A percentile compares a stretch with the other conserved stretches of the same genome.
phyloP scores from a whole-genome alignment of 1,140 invertebrate genomes.

The Daktulosphaira vitifoliae region DNA sequence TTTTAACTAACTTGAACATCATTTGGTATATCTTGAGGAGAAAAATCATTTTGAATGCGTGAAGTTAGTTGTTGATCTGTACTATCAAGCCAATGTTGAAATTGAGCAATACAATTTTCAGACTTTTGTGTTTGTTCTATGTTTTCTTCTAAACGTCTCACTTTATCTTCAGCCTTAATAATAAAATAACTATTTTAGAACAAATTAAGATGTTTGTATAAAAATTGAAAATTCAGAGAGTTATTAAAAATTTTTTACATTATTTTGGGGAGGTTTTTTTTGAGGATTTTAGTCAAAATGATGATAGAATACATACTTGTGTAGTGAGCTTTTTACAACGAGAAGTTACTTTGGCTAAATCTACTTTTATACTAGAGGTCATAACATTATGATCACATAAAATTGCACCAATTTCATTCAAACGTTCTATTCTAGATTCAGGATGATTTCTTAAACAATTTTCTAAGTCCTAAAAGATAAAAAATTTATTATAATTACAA shows the following conservation, averaged over 20 bases:
- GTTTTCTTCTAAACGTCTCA: slow-evolving; percentile 61
- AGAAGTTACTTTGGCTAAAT: slow-evolving; percentile 57
- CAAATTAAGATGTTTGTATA: too few species aligned
- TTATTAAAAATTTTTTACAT: too few species aligned
- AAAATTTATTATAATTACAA: slow-evolving; percentile 8
- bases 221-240: too few species aligned
- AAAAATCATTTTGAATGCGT: slow-evolving; percentile 66
- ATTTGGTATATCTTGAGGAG: slow-evolving; percentile 69
- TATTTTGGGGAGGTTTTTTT: too few species aligned
- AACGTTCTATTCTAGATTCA: slow-evolving; percentile 58
- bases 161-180: slow-evolving; percentile 58
- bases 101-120: slow-evolving; percentile 63
- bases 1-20: slow-evolving; percentile 62
- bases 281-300: too few species aligned
- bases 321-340: slow-evolving; percentile 60
- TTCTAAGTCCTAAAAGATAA: slow-evolving; percentile 63
- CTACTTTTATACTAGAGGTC: slow-evolving; percentile 57
- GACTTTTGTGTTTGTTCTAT: slow-evolving; percentile 69
- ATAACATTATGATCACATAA: slow-evolving; percentile 68
- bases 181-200: neutral
- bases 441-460: slow-evolving; percentile 72
- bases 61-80: slow-evolving; percentile 61
- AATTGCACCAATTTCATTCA: slow-evolving; percentile 65
- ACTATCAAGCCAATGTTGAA: slow-evolving; percentile 68
- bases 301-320: too few species aligned